A percentile compares a stretch with the other conserved stretches of the same genome.
Conservation (phyloP, 2,113 vertebrate genomes). For the Tetrao urogallus region DNA sequence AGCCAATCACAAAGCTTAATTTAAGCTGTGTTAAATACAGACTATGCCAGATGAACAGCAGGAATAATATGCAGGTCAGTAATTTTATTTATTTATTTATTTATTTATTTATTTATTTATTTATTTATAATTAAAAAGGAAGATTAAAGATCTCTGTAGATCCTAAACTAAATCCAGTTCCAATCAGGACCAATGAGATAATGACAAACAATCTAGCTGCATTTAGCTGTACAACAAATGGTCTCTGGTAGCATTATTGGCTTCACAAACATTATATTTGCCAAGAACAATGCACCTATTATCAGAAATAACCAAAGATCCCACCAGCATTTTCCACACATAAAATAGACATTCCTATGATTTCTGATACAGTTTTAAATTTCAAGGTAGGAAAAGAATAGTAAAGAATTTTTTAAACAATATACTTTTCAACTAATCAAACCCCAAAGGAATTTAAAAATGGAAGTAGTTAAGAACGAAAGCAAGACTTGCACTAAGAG, state of each 20-base stretch:
- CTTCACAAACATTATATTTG: neutral
- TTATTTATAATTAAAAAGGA: neutral
- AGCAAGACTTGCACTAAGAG: fast-evolving
- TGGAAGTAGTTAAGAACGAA: fast-evolving
- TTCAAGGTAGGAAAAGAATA: neutral
- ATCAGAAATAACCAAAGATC: neutral
- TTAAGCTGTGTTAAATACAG: neutral
- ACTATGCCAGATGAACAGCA: neutral
- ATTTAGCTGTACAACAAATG: neutral
- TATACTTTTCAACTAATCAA: neutral
- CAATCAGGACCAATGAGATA: neutral
- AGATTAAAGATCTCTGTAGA: neutral
- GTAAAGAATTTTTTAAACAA: neutral
- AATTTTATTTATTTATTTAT: neutral
- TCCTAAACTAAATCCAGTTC: neutral
- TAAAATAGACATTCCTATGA: neutral
- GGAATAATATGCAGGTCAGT: neutral
- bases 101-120: neutral
- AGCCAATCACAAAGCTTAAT: neutral
- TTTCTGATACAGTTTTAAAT: neutral
- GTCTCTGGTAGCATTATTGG: neutral
- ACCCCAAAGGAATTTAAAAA: neutral
- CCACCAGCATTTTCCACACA: neutral
- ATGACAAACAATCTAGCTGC: neutral
- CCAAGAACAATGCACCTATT: neutral